Evolutionary conservation across 1,140 invertebrate species (phyloP), one percentile per base, ranked within the genome.

Genomic region (Saccostrea echinata): DNA sequence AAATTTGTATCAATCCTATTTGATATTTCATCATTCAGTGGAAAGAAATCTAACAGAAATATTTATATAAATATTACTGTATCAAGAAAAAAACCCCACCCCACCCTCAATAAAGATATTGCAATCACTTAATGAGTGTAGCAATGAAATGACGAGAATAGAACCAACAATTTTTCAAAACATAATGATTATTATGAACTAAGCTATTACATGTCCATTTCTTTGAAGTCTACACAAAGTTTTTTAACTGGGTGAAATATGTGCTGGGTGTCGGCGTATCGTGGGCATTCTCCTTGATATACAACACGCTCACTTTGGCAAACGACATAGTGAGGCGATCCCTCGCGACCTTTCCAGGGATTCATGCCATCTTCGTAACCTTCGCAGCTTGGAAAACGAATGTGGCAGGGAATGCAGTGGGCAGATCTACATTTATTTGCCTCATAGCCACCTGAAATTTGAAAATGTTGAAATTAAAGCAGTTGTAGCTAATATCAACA

Each of bases 361-460:
- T 90, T 84, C 33, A 87, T 27, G 4, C 90, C 90, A 43, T 90
- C 83, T 13, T 57, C 57, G 35, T 68, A 68, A 27, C 86, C 90
- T 21, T 76, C 52, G 61, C 90, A 90, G 86, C 68, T 87, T 1
- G 90, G 90, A 53, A 57, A 88, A 43, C 88, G 71, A 24, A 90
- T 53, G 43, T 85, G 35, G 33, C 90, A 90, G 4, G 90, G 90
- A 21, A 86, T 80, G 51, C 90, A 90, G 35, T 90, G 90, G 30
- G 86, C 84, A 12, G 27, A 30, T 43, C 57, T 12, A 84, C 90
- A 90, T 55, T 87, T 86, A 57, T 89, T 89, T 9, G 16, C 51
- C 9, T 76, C 43, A 52, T 90, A 88, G 11, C 89, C 85, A 89
- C 90, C 90, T 90, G 84, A 21, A 88, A 89, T 30, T n/a, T 21